A percentile compares a stretch with the other conserved stretches of the same genome.
Conservation (phyloP, 2,797 vertebrate species). For the Chelon labrosus region DNA sequence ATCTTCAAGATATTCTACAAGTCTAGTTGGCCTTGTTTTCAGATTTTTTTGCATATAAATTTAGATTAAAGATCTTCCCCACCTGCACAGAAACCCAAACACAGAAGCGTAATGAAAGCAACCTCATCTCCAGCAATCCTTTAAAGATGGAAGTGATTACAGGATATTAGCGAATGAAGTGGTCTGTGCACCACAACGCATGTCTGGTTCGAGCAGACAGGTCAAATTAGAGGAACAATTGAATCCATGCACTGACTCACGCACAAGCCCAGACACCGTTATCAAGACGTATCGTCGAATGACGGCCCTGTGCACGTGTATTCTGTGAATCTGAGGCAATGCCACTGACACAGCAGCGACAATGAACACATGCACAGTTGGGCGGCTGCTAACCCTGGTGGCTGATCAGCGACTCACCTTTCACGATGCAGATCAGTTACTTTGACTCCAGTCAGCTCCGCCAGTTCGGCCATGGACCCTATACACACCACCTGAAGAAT, state of each 20-base stretch:
- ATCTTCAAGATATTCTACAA: too few relatives aligned
- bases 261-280: neutral
- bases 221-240: conserved; percentile 30
- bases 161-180: conserved; percentile 47
- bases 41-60: too few relatives aligned
- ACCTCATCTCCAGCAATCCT: conserved; percentile 28
- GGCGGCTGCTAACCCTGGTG: conserved; percentile 6
- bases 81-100: conserved; percentile 1
- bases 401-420: conserved; percentile 84
- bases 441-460: conserved; percentile 90
- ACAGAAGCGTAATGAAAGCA: neutral
- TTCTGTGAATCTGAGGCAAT: neutral
- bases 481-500: conserved; percentile 92
- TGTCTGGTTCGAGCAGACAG: conserved; percentile 23
- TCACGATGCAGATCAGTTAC: conserved; percentile 96
- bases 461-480: conserved; percentile 92
- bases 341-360: conserved; percentile 2
- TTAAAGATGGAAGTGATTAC: conserved; percentile 49
- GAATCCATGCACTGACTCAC: neutral
- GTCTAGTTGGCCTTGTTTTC: too few relatives aligned
- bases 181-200: conserved; percentile 39
- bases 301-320: neutral
- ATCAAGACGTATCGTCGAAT: neutral
- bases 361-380: conserved; percentile 8
- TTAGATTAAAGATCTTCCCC: conserved; percentile 1